Base-by-base conservation (phyloP, 2,888 invertebrate genomes). In the Conops quadrifasciatus region DNA sequence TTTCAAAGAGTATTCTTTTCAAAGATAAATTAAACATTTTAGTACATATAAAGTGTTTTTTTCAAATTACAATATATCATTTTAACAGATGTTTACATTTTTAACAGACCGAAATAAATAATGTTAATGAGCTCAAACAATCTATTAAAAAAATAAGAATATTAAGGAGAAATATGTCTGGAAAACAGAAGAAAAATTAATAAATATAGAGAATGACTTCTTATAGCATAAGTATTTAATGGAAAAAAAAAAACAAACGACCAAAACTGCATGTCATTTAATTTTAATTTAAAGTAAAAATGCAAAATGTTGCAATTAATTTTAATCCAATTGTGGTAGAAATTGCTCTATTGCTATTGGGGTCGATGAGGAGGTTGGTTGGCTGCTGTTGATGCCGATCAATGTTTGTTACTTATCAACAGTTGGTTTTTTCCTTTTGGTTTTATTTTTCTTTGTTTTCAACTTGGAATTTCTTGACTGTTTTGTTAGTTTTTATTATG, bases 401-500 rank as follows among this genome's bases (percentile, higher is more conserved):
- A 26, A 21, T 56, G 56, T 36, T 36, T 36, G 36, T 5, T 56
- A 19, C 16, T 56, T 16, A 56, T 56, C 36, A 36, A 21, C 43
- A 36, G 28, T 28, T 62, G 62, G 30, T 62, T n/a, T 62, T 62
- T 30, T 62, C 2, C 21, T 51, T 11, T 16, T 11, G 5, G 3
- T 51, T 16, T 5, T 51, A 3, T 11, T 16, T 51, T 51, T 51
- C 16, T n/a, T n/a, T n/a, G n/a, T n/a, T n/a, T n/a, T 53, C 53
- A 19, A 53, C 11, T 24, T 53, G 15, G 30, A 30, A 62, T 36
- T 13, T 30, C 4, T 21, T 36, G 62, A 36, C 43, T 62, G 43
- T 43, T 62, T n/a, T n/a, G 36, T 30, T 36, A 21, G 36, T 21
- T 65, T 65, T 65, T 47, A 65, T 65, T 65, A 65, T 65, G 65